These are phyloP conservation scores for Aspiorhynchus laticeps DNA, from an alignment of 2,113 vertebrate species.

Conservation along the genomic window DNA sequence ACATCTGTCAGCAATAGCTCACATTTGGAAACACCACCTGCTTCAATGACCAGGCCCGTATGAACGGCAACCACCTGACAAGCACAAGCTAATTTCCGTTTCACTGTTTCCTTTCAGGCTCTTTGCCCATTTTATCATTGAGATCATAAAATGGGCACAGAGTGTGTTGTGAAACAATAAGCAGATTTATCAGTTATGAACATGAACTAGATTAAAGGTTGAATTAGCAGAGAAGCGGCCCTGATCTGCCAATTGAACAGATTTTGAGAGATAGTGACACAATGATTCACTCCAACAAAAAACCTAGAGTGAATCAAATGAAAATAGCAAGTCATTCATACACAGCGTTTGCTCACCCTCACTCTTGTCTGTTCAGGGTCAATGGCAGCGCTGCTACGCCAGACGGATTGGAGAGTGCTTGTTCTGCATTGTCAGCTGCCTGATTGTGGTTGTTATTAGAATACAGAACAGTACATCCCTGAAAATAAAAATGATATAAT, in stretches of 20 bases:
- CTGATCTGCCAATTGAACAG: conserved; percentile 42
- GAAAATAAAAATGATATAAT: background rate
- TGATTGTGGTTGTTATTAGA: background rate
- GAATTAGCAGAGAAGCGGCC: conserved; percentile 38
- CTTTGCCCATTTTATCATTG: conserved; percentile 15
- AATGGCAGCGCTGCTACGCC: background rate
- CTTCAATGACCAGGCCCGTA: conserved; percentile 8
- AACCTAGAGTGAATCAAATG: conserved; percentile 3
- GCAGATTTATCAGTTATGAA: conserved; percentile 20
- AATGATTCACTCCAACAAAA: conserved; percentile 39
- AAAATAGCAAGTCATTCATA: background rate
- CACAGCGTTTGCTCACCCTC: conserved; percentile 3
- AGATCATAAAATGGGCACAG: conserved; percentile 12
- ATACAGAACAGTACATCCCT: background rate
- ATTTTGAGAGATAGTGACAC: conserved; percentile 34
- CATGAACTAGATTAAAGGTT: conserved; percentile 41
- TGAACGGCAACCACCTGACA: conserved; percentile 8
- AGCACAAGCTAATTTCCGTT: background rate
- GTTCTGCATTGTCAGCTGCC: conserved; percentile 18
- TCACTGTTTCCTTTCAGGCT: background rate
- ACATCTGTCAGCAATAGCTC: conserved; percentile 66
- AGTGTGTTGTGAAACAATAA: background rate
- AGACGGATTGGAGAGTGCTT: conserved; percentile 15
- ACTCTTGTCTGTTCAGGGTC: conserved; percentile 37
- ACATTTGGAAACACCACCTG: background rate